Base-by-base conservation (phyloP, 2,888 invertebrate species). In the Doris montereyensis region DNA sequence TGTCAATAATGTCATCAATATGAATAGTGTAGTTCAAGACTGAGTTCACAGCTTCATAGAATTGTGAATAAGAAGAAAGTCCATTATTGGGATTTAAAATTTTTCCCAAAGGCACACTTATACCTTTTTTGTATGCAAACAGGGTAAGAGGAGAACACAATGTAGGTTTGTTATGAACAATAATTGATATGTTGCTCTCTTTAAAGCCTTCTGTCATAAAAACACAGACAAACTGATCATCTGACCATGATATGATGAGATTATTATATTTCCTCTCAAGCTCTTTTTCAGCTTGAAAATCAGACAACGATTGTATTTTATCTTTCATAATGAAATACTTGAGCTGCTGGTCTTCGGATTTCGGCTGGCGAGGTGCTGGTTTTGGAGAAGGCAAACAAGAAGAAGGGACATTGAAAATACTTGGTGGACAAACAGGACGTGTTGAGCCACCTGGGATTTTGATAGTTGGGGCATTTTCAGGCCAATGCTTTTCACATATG, bases 401-500 rank as follows among this genome's bases (percentile, higher is more conserved):
- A 21, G 60, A 24, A 21, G 60, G 21, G 24, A 60, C 60, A 24
- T 60, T n/a, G n/a, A 60, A 60, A 60, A 60, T 60, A 24, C 60
- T 60, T 60, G 60, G 60, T 21, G 60, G 60, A n/a, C 17, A n/a
- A 60, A 10, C 24, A 60, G 60, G 60, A 21, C 60, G 17, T 21
- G 8, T 60, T 21, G 4, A 21, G 4, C 60, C 60, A 60, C 60
- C 60, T 21, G 60, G 60, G 24, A 60, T 60, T 60, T n/a, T 60
- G 17, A 10, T 60, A n/a, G 24, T 60, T 21, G 60, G 8, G 3
- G 60, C 24, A 60, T 67, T 30, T 67, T 3, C 5, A 28, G 67
- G 67, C 67, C 67, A 67, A 28, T 67, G 67, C 24, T 24, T 67
- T 24, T 67, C 67, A 24, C 67, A 67, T 17, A 67, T 67, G 30